Evolutionary conservation across 2,888 invertebrate genomes (phyloP).

Genomic region (Macaria liturata): DNA sequence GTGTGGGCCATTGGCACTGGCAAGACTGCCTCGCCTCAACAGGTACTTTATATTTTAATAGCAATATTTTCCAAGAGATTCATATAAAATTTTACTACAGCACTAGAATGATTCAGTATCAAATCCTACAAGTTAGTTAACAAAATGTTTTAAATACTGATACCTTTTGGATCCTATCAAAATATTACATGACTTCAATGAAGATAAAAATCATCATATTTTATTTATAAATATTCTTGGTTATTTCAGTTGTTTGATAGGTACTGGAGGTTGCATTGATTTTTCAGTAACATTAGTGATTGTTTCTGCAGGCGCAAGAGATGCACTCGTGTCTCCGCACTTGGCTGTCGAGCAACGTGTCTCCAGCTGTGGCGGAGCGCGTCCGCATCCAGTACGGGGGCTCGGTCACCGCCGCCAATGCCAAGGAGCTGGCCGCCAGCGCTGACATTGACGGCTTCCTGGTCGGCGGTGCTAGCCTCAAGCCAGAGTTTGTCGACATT

Average conservation of each 20-base stretch:
- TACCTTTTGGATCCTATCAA: too few relatives aligned
- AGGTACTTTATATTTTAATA: constrained; percentile 73
- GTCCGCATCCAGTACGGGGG: constrained; percentile 98
- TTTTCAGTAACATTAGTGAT: too few relatives aligned
- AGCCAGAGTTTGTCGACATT: constrained; percentile 98
- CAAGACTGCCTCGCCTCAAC: constrained; percentile 97
- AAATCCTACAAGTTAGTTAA: too few relatives aligned
- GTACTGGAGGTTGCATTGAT: too few relatives aligned
- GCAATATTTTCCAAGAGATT: too few relatives aligned
- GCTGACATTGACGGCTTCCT: constrained; percentile 99
- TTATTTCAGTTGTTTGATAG: too few relatives aligned
- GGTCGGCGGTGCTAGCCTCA: constrained; percentile 98
- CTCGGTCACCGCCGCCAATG: constrained; percentile 96
- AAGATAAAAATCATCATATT: too few relatives aligned
- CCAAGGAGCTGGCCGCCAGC: constrained; percentile 93
- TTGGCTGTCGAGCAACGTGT: constrained; percentile 93
- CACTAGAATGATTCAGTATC: too few relatives aligned
- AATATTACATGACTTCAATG: too few relatives aligned
- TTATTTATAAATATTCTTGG: too few relatives aligned
- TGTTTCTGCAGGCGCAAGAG: constrained; percentile 89
- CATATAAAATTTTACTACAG: too few relatives aligned
- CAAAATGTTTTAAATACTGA: too few relatives aligned
- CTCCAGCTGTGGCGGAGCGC: constrained; percentile 87
- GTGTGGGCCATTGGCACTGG: constrained; percentile 99
- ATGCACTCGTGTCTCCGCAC: constrained; percentile 94